Evolutionary conservation across 2,113 vertebrate species (phyloP).

Genomic region (Myotis yumanensis): DNA sequence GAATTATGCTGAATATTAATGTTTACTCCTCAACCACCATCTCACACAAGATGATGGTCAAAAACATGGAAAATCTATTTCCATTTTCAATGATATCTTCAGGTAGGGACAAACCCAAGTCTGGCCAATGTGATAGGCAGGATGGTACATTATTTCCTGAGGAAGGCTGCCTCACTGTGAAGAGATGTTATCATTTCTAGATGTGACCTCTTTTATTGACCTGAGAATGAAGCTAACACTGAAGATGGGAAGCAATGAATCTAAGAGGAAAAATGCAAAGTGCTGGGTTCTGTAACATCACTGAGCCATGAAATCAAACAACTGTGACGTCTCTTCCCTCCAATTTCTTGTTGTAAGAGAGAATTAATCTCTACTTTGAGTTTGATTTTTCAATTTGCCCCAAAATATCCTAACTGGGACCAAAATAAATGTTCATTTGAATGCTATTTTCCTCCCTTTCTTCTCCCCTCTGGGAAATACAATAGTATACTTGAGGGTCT

Average conservation of each 20-base stretch:
- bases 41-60: background rate
- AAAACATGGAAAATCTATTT: background rate
- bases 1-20: background rate
- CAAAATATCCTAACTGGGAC: background rate
- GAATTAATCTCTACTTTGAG: background rate
- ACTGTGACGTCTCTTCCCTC: background rate
- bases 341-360: background rate
- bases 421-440: constrained; percentile 9
- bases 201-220: background rate
- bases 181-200: background rate
- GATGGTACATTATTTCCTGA: background rate
- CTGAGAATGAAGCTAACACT: background rate
- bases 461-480: background rate
- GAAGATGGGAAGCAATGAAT: background rate
- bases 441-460: background rate
- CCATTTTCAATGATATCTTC: background rate
- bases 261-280: background rate
- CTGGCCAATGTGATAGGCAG: background rate
- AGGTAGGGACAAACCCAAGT: background rate
- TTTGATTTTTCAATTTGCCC: background rate
- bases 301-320: background rate
- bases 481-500: background rate
- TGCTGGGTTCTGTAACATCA: accelerated
- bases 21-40: background rate
- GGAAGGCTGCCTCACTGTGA: background rate